phyloP scores from a whole-genome alignment of 1,140 invertebrate species.

The Drosophila jambulina region DNA sequence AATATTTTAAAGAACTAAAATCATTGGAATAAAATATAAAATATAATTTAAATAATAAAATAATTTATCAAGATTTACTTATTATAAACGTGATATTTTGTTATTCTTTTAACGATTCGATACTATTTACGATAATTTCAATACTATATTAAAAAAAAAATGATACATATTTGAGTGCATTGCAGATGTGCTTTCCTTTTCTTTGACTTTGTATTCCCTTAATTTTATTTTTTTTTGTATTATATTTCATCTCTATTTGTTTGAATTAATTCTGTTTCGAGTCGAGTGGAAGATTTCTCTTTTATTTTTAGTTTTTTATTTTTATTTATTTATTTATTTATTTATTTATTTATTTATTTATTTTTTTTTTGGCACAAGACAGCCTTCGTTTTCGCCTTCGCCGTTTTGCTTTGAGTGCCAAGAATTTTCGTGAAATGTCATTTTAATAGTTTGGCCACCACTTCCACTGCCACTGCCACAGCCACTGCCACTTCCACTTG shows the following conservation, averaged over 20 bases:
- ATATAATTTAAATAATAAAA: no score
- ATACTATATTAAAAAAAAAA: no score
- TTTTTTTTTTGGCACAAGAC: slow-evolving; percentile 9
- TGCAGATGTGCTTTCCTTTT: no score
- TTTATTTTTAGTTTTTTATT: background rate
- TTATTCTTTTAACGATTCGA: no score
- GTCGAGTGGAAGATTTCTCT: background rate
- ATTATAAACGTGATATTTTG: no score
- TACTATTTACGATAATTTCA: no score
- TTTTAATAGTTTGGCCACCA: slow-evolving; percentile 35
- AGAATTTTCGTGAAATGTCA: slow-evolving; percentile 38
- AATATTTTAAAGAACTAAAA: no score
- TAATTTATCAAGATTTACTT: no score
- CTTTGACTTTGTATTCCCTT: background rate
- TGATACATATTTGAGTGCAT: no score
- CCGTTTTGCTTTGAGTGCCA: slow-evolving; percentile 15
- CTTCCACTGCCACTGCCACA: slow-evolving; percentile 4
- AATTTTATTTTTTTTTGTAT: background rate
- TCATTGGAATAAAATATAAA: no score
- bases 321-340: background rate
- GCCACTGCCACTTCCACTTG: background rate
- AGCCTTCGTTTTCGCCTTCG: background rate
- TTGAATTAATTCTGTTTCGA: slow-evolving; percentile 8
- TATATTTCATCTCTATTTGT: background rate
- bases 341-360: background rate